phyloP scores from a whole-genome alignment of 2,888 invertebrate species.

The Habroteleia sp. region DNA sequence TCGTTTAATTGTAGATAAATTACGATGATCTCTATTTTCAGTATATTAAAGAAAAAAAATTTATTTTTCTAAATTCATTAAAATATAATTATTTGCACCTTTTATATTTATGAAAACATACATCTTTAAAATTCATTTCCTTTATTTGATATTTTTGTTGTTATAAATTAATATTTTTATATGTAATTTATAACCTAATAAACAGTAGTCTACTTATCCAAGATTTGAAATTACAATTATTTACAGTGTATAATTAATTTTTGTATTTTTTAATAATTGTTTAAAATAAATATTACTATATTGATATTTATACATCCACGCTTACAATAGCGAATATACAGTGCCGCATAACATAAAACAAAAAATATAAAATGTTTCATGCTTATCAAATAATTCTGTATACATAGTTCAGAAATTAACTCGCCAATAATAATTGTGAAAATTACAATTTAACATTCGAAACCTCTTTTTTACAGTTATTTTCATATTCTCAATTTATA shows the following conservation, averaged over 20 bases:
- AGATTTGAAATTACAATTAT: slow-evolving; percentile 5
- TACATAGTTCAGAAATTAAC: no score
- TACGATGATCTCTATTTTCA: no score
- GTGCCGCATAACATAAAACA: not conserved
- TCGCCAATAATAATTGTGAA: slow-evolving; percentile 21
- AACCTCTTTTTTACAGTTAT: no score
- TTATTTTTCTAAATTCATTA: slow-evolving; percentile 19
- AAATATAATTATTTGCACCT: slow-evolving; percentile 32
- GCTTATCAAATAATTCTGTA: no score
- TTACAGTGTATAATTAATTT: slow-evolving; percentile 32
- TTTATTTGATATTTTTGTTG: slow-evolving; percentile 2
- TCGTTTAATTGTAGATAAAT: no score
- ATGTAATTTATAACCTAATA: slow-evolving; percentile 24
- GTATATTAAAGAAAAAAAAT: no score
- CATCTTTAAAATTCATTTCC: slow-evolving; percentile 11
- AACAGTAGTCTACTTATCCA: slow-evolving; percentile 6
- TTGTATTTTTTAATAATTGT: slow-evolving; percentile 2
- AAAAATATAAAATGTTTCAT: no score
- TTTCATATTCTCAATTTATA: no score
- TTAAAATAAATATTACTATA: slow-evolving; percentile 57
- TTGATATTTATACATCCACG: slow-evolving; percentile 52
- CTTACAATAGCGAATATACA: slow-evolving; percentile 26
- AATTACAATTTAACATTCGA: slow-evolving; percentile 17
- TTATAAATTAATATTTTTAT: slow-evolving; percentile 28
- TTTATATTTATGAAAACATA: slow-evolving; percentile 11